phyloP scores from a whole-genome alignment of 2,113 vertebrate species.

The Oplegnathus fasciatus region DNA sequence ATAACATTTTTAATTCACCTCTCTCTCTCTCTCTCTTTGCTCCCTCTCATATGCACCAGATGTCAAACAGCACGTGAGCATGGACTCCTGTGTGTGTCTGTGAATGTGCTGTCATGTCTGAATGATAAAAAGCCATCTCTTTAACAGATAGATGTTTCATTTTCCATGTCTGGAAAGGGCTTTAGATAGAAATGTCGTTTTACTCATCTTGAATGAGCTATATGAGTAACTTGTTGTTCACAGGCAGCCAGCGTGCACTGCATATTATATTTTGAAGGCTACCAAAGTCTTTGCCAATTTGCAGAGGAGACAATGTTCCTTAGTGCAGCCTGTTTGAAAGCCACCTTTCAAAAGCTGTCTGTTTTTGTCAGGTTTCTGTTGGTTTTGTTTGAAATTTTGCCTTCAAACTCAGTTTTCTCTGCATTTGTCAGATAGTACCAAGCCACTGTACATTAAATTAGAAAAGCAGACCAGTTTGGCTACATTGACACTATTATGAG shows the following conservation, averaged over 20 bases:
- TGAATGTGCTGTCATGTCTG: background rate
- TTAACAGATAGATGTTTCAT: background rate
- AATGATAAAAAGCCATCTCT: background rate
- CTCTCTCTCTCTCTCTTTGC: too few species aligned
- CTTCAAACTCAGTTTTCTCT: constrained; percentile 10
- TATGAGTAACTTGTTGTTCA: background rate
- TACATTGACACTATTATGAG: background rate
- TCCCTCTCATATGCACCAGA: background rate
- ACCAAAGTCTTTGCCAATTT: background rate
- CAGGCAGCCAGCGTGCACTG: too few species aligned
- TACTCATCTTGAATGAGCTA: background rate
- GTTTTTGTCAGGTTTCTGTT: background rate
- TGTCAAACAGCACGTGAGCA: background rate
- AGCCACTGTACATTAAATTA: background rate
- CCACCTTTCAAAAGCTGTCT: background rate
- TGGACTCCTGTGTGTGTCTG: background rate
- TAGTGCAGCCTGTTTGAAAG: background rate
- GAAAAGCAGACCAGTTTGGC: background rate
- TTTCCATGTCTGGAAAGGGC: background rate
- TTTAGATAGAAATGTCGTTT: background rate
- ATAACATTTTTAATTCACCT: background rate
- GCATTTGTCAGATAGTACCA: background rate
- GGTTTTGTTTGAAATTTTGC: background rate
- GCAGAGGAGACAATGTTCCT: background rate
- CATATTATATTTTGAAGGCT: background rate